Evolutionary conservation across 1,140 invertebrate genomes (phyloP).

Genomic region (Musca domestica): DNA sequence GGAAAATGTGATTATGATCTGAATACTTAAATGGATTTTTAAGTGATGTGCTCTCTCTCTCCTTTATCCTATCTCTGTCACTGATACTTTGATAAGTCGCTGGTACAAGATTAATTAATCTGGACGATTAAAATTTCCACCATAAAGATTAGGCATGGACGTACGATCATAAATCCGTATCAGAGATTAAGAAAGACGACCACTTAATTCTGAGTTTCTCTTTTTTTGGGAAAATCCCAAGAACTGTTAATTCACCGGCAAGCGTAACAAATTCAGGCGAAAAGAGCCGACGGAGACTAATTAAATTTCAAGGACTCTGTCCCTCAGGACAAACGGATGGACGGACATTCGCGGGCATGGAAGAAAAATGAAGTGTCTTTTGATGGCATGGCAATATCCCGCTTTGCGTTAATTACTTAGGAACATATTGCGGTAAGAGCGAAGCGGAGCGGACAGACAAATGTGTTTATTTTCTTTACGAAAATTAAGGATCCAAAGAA

Average conservation of each 20-base stretch:
- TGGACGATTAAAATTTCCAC: neutral
- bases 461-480: too few relatives aligned
- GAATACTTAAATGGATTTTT: too few relatives aligned
- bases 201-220: neutral
- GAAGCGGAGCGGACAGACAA: neutral
- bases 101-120: conserved; percentile 1
- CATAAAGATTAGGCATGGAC: too few relatives aligned
- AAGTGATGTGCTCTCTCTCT: too few relatives aligned
- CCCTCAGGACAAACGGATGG: too few relatives aligned
- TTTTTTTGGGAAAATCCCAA: conserved; percentile 1
- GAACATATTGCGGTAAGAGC: conserved; percentile 9
- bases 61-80: too few relatives aligned
- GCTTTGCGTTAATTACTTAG: conserved; percentile 10
- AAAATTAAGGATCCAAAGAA: neutral
- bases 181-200: neutral
- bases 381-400: neutral
- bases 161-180: too few relatives aligned
- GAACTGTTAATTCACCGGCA: neutral
- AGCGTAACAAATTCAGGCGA: conserved; percentile 3
- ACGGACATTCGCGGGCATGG: too few relatives aligned
- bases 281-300: neutral
- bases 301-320: neutral
- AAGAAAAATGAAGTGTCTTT: neutral
- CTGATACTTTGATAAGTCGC: too few relatives aligned
- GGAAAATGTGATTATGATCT: too few relatives aligned